These are phyloP conservation scores for Epinephelus malabaricus DNA, from an alignment of 2,797 vertebrate species.

Conservation along the genomic window DNA sequence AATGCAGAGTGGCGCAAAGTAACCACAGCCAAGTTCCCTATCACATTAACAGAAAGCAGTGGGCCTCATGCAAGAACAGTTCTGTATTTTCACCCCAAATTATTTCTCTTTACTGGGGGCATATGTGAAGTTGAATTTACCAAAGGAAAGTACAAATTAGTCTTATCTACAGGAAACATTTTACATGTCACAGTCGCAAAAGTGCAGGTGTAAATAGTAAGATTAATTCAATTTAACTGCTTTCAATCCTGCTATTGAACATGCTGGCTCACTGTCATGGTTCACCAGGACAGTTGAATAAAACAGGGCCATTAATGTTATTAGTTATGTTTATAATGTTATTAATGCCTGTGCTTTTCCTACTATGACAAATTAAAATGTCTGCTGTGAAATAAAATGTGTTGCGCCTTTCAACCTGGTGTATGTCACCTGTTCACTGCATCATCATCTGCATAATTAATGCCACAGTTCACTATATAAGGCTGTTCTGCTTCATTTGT, in stretches of 20 bases:
- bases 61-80: conserved; percentile 75
- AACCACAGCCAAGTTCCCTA: conserved; percentile 69
- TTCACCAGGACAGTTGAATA: neutral
- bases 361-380: conserved; percentile 1
- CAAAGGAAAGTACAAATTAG: neutral
- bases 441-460: neutral
- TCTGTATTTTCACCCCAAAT: conserved; percentile 6
- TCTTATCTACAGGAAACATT: neutral
- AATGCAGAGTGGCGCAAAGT: conserved; percentile 74
- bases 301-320: neutral
- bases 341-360: neutral
- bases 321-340: neutral
- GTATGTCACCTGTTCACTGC: neutral
- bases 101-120: neutral
- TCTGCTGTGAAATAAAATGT: neutral
- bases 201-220: conserved; percentile 3
- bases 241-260: conserved; percentile 11
- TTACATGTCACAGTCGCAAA: conserved; percentile 7
- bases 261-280: neutral
- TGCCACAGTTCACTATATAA: neutral
- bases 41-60: conserved; percentile 63
- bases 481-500: neutral
- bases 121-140: conserved; percentile 12
- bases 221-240: neutral
- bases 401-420: neutral